Conservation (phyloP, 1,140 invertebrate genomes). For the Muscidifurax raptorellus region DNA sequence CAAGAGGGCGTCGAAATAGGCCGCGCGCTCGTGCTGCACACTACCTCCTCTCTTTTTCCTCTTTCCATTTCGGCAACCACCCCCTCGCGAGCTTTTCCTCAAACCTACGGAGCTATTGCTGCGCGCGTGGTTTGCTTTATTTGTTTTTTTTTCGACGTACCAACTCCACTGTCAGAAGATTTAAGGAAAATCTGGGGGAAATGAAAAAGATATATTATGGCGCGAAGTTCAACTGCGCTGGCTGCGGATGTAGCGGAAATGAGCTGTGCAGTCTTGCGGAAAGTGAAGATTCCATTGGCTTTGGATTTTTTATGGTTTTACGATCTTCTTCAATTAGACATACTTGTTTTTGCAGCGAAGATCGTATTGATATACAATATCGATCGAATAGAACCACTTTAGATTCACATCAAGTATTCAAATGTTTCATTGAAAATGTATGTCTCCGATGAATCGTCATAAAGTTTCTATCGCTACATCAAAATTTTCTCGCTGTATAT, state of each 20-base stretch:
- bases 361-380: too few species aligned
- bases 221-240: neutral
- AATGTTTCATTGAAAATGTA: too few species aligned
- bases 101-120: neutral
- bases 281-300: neutral
- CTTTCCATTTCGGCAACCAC: neutral
- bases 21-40: neutral
- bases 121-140: neutral
- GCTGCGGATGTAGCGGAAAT: neutral
- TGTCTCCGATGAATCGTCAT: too few species aligned
- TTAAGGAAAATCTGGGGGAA: neutral
- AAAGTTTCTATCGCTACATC: too few species aligned
- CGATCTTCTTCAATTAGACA: too few species aligned
- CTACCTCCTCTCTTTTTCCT: neutral
- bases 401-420: too few species aligned
- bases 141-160: neutral
- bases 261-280: neutral
- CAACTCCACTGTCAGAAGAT: neutral
- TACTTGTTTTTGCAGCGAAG: too few species aligned
- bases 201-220: neutral
- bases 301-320: too few species aligned
- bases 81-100: conserved; percentile 6
- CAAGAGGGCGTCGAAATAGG: conserved; percentile 22
- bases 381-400: too few species aligned
- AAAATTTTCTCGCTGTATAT: too few species aligned